Evolutionary conservation across 2,797 vertebrate genomes (phyloP), one percentile per base, ranked within the genome.

Genomic region (Cetoscarus ocellatus): DNA sequence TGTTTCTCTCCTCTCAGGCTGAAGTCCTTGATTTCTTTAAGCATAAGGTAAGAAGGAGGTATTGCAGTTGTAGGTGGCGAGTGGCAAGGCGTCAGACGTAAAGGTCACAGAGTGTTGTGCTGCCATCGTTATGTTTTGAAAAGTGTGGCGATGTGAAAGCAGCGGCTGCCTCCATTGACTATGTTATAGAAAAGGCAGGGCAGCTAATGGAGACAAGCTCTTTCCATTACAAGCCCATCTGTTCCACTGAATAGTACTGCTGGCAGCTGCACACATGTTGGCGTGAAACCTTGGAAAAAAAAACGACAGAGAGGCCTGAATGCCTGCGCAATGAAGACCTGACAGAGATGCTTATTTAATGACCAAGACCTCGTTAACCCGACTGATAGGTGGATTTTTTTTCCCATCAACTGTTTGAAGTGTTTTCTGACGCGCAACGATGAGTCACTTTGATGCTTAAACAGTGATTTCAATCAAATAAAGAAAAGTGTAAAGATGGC

Each of bases 221-320:
- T 89, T 91, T 91, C 86, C 85, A 91, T 91, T 93, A 88, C 77
- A 57, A 59, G 51, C 67, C 89, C 92, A 94, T 94, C 91, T 94
- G 92, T 89, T 92, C 84, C 77, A 57, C 71, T 72, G 68, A 80
- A 61, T 83, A 70, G 60, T 61, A 53, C 72, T 54, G 70, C 86
- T 90, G 86, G 86, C 91, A 88, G 86, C 69, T 85, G 80, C 87
- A 88, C 86, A 89, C 81, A 80, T 89, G 87, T 82, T 89, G 84
- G 85, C 86, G 79, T 38, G 58, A 84, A 79, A 89, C 87, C 78
- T 54, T 61, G 83, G 38, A 39, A 39, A 50, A 34, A 75, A 83
- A 73, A 68, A 82, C 73, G 76, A 71, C 62, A 79, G 72, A 77
- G 69, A 79, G 87, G 79, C 88, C 83, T 48, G 51, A 69, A 51